A percentile compares a stretch with the other conserved stretches of the same genome.
phyloP scores from a whole-genome alignment of 2,888 invertebrate species.

The Coecobrya sp. region DNA sequence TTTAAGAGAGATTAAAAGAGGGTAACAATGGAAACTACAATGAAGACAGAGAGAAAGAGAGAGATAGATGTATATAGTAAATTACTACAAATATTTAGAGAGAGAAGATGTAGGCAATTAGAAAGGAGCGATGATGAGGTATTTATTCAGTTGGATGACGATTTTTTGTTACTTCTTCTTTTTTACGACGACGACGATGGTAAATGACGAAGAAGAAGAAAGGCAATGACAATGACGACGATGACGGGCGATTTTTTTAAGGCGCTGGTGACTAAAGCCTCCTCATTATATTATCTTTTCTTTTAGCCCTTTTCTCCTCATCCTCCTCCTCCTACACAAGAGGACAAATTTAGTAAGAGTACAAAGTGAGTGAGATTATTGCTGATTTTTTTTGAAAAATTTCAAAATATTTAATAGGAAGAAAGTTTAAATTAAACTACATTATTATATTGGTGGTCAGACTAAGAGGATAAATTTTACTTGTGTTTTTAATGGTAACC shows the following conservation, averaged over 20 bases:
- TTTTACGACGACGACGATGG: too few relatives aligned
- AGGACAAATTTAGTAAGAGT: background rate
- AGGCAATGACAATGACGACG: slow-evolving; percentile 75
- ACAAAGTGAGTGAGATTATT: too few relatives aligned
- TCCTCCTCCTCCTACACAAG: background rate
- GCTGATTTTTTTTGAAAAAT: too few relatives aligned
- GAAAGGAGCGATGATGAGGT: background rate
- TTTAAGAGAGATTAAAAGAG: too few relatives aligned
- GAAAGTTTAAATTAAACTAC: background rate
- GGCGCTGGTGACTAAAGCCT: background rate
- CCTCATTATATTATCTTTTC: background rate
- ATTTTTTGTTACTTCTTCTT: too few relatives aligned
- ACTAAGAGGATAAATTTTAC: too few relatives aligned
- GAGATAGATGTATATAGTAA: too few relatives aligned
- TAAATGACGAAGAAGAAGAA: background rate
- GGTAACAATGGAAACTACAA: too few relatives aligned
- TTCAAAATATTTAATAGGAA: too few relatives aligned
- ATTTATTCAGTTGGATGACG: background rate
- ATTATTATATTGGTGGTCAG: too few relatives aligned
- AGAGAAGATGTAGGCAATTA: too few relatives aligned
- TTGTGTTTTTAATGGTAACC: background rate
- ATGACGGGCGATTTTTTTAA: slow-evolving; percentile 58
- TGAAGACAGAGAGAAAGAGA: too few relatives aligned
- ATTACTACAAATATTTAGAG: background rate
- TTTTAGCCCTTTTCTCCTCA: background rate